Evolutionary conservation across 2,113 vertebrate genomes (phyloP).

Genomic region (Protomyctophum bolini): DNA sequence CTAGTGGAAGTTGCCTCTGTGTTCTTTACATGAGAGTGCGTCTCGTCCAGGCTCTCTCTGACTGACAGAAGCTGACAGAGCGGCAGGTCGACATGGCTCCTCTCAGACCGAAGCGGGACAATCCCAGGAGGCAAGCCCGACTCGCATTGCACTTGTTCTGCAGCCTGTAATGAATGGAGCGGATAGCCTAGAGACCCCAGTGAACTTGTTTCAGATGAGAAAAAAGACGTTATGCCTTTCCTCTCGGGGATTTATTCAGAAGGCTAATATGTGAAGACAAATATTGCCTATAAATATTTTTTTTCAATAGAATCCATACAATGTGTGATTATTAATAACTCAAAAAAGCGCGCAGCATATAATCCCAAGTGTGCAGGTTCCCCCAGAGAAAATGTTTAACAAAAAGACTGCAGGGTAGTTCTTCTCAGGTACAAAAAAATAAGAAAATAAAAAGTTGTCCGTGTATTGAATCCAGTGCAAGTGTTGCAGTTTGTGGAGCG

Average conservation of each 20-base stretch:
- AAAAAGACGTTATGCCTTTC: slow-evolving; percentile 10
- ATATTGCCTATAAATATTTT: slow-evolving; percentile 4
- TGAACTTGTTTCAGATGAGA: slow-evolving; percentile 2
- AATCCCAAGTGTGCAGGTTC: slow-evolving; percentile 67
- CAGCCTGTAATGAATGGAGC: slow-evolving; percentile 15
- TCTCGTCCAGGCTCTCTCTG: slow-evolving; percentile 34
- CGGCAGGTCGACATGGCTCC: slow-evolving; percentile 83
- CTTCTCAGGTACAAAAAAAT: neutral
- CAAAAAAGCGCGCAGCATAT: slow-evolving; percentile 31
- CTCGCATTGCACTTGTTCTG: slow-evolving; percentile 70
- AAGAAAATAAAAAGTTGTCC: slow-evolving; percentile 58
- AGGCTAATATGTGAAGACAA: slow-evolving; percentile 9
- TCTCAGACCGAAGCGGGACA: slow-evolving; percentile 77
- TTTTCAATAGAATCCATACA: neutral
- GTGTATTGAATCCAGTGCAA: slow-evolving; percentile 56
- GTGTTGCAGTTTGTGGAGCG: slow-evolving; percentile 37
- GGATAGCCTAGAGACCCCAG: neutral
- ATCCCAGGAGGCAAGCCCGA: slow-evolving; percentile 72
- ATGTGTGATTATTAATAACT: slow-evolving; percentile 16
- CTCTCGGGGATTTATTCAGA: neutral
- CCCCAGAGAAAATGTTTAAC: slow-evolving; percentile 21
- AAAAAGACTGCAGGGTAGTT: neutral
- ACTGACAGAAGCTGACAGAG: slow-evolving; percentile 65
- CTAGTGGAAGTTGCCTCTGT: slow-evolving; percentile 46
- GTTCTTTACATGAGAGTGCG: slow-evolving; percentile 57